Evolutionary conservation across 2,888 invertebrate species (phyloP).

Genomic region (Dromius quadrimaculatus): DNA sequence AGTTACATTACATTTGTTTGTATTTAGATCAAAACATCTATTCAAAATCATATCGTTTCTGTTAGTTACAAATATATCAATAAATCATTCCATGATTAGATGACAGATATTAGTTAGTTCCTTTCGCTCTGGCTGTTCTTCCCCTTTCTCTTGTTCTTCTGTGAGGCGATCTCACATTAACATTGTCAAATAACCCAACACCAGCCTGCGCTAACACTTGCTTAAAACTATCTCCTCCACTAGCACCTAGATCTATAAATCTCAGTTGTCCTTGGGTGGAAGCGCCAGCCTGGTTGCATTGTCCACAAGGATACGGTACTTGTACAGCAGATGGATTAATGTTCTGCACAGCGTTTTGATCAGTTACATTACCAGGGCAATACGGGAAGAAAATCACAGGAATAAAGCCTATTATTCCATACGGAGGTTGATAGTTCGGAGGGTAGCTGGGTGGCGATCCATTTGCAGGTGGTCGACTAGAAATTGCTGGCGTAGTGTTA

Average conservation of each 20-base stretch:
- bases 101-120: slow-evolving; percentile 15
- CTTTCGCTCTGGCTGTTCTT: slow-evolving; percentile 51
- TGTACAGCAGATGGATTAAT: slow-evolving; percentile 74
- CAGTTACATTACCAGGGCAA: slow-evolving; percentile 70
- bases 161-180: slow-evolving; percentile 57
- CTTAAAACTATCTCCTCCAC: slow-evolving; percentile 56
- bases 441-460: slow-evolving; percentile 56
- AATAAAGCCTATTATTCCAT: slow-evolving; percentile 77
- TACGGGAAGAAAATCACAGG: slow-evolving; percentile 80
- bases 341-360: slow-evolving; percentile 68
- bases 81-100: no score
- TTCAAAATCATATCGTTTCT: slow-evolving; percentile 31
- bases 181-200: slow-evolving; percentile 54
- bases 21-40: slow-evolving; percentile 18
- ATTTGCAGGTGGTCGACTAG: not conserved
- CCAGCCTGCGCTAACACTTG: slow-evolving; percentile 59
- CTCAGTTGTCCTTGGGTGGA: slow-evolving; percentile 27
- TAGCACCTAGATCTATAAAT: slow-evolving; percentile 37
- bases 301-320: slow-evolving; percentile 73
- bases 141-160: slow-evolving; percentile 54
- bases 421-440: slow-evolving; percentile 62
- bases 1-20: no score
- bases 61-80: no score
- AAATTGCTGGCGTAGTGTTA: slow-evolving; percentile 60
- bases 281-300: slow-evolving; percentile 65